These are phyloP conservation scores for Perizoma flavofasciatum DNA, from an alignment of 2,888 invertebrate genomes.

Conservation along the genomic window DNA sequence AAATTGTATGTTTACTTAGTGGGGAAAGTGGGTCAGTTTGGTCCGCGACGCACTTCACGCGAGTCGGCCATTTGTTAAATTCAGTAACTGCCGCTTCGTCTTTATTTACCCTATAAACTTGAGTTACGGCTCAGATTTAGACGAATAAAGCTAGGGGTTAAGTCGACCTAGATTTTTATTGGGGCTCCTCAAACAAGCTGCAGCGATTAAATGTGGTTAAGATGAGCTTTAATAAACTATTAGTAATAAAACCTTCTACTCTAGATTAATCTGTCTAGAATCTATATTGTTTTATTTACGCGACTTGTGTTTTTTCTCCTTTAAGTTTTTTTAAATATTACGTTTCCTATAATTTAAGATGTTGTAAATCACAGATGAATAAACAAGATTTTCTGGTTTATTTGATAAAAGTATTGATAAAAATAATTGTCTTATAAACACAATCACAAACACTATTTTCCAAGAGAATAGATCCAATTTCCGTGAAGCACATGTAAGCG, in stretches of 20 bases:
- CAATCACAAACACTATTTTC: conserved; percentile 27
- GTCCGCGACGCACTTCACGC: conserved; percentile 40
- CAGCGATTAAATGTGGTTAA: conserved; percentile 6
- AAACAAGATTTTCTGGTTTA: too few relatives aligned
- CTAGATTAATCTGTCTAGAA: too few relatives aligned
- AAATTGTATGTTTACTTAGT: conserved; percentile 18
- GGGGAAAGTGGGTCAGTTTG: conserved; percentile 40
- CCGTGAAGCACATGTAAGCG: conserved; percentile 27
- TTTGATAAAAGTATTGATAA: neutral
- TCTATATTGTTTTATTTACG: too few relatives aligned
- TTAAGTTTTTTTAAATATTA: too few relatives aligned
- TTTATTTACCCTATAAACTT: conserved; percentile 52
- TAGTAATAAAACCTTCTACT: conserved; percentile 9
- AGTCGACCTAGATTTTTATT: conserved; percentile 40
- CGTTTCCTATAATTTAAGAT: too few relatives aligned
- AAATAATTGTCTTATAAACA: neutral
- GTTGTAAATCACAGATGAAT: too few relatives aligned
- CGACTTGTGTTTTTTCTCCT: too few relatives aligned
- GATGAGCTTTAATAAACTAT: neutral
- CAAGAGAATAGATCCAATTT: conserved; percentile 27
- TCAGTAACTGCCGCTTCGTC: conserved; percentile 38
- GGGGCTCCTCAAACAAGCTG: conserved; percentile 14
- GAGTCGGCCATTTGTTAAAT: conserved; percentile 38
- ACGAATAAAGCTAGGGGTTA: conserved; percentile 40
- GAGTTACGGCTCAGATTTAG: conserved; percentile 43